Conservation (phyloP, 2,113 vertebrate species). For the Oophaga pumilio region DNA sequence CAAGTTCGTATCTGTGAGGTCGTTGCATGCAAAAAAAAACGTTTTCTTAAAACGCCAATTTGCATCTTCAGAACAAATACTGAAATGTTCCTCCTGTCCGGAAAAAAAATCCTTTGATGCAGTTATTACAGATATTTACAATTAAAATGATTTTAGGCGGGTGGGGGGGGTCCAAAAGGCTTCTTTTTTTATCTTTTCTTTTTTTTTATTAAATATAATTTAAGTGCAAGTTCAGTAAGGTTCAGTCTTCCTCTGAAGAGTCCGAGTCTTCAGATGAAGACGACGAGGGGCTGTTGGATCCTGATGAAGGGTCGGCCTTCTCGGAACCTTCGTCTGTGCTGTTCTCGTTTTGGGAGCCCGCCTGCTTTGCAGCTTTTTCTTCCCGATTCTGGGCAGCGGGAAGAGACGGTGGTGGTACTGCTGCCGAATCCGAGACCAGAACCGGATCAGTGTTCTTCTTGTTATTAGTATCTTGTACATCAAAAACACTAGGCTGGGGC, state of each 20-base stretch:
- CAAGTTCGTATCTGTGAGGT: constrained; percentile 90
- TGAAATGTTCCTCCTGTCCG: constrained; percentile 87
- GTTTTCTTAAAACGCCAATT: constrained; percentile 90
- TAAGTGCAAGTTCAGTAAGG: constrained; percentile 84
- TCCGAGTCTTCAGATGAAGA: constrained; percentile 81
- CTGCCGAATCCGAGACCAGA: constrained; percentile 69
- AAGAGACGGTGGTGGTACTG: background rate
- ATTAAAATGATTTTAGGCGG: constrained; percentile 79
- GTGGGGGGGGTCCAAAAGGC: constrained; percentile 76
- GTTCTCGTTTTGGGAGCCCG: constrained; percentile 81
- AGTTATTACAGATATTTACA: constrained; percentile 97
- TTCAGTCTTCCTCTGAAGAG: constrained; percentile 95
- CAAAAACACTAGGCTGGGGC: constrained; percentile 77
- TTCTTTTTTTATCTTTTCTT: constrained; percentile 74
- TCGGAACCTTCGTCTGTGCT: constrained; percentile 94
- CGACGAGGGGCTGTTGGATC: constrained; percentile 85
- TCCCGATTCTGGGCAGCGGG: constrained; percentile 63
- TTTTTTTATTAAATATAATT: constrained; percentile 71
- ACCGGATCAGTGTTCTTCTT: constrained; percentile 74
- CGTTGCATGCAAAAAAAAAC: constrained; percentile 91
- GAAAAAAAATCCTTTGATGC: constrained; percentile 82
- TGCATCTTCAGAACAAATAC: constrained; percentile 95
- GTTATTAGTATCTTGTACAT: constrained; percentile 83
- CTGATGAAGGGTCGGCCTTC: constrained; percentile 89
- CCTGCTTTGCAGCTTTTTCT: constrained; percentile 75